These are phyloP conservation scores for Pseudoatta argentina DNA, from an alignment of 1,140 invertebrate genomes.

Conservation along the genomic window DNA sequence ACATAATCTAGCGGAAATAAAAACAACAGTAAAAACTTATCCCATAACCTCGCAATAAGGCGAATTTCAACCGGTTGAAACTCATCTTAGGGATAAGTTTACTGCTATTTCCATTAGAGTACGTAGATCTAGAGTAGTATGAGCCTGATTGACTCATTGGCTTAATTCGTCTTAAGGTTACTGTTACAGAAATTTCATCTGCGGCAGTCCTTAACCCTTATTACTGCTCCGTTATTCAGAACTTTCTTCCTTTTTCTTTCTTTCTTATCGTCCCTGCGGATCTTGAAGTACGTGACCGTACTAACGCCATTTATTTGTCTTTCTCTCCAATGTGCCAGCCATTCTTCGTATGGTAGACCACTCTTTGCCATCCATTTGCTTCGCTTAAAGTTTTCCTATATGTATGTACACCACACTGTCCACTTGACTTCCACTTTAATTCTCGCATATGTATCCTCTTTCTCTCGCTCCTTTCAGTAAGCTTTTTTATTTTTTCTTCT, in stretches of 20 bases:
- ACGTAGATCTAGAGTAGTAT: too few relatives aligned
- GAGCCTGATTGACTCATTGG: too few relatives aligned
- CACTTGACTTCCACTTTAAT: slow-evolving; percentile 16
- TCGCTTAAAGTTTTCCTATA: slow-evolving; percentile 46
- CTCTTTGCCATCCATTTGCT: slow-evolving; percentile 25
- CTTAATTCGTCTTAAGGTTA: too few relatives aligned
- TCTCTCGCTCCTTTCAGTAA: not conserved
- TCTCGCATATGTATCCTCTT: not conserved
- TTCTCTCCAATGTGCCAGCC: slow-evolving; percentile 21
- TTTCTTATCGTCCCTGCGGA: slow-evolving; percentile 26
- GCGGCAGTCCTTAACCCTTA: slow-evolving; percentile 25
- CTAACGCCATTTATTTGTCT: slow-evolving; percentile 58
- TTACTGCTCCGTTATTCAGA: not conserved
- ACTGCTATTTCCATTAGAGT: too few relatives aligned
- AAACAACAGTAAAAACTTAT: too few relatives aligned
- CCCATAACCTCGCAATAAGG: too few relatives aligned
- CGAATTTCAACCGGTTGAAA: too few relatives aligned
- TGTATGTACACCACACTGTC: slow-evolving; percentile 18
- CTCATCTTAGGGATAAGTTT: too few relatives aligned
- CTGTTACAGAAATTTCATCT: too few relatives aligned
- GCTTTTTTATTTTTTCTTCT: slow-evolving; percentile 48
- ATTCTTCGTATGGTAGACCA: slow-evolving; percentile 28
- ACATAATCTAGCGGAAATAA: too few relatives aligned
- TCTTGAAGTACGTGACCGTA: slow-evolving; percentile 50
- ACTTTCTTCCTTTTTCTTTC: not conserved